Evolutionary conservation across 2,113 vertebrate species (phyloP), one percentile per base, ranked within the genome.

Genomic region (Perccottus glenii): DNA sequence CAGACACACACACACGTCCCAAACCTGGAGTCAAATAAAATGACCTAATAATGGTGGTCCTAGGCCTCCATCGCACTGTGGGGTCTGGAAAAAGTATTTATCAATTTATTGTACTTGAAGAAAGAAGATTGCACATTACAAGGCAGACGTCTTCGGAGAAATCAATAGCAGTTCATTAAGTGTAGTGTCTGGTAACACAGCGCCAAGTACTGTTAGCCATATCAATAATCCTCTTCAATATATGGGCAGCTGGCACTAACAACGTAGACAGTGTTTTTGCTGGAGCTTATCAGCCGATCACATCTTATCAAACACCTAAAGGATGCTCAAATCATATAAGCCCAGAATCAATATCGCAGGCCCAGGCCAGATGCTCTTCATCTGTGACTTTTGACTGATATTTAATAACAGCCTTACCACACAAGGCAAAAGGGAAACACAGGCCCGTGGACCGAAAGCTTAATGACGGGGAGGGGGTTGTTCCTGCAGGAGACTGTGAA

Each of bases 121-220:
- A 87, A 85, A 88, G 75, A 91, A 88, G 75, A 87, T 85, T 84
- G 81, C 42, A 44, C 81, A 74, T 83, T 85, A 83, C 74, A 76
- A 84, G 55, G 63, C 69, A 72, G 86, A 67, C 73, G 73, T 90
- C 74, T 59, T 70, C 70, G 11, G 73, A 86, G 71, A 88, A 92
- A 90, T 91, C 89, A 81, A 92, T 92, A 81, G 77, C 35, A 64
- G 83, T 92, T 92, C 89, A 92, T 92, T 90, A 91, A 89, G 87
- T 81, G 83, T 81, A 88, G 83, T 89, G 87, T 90, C 85, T 89
- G 85, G 86, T 85, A 89, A 82, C 88, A 83, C 83, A 81, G 77
- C 82, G 88, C 88, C 83, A 90, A 91, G 78, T 83, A 85, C 86
- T 87, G 88, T 90, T 87, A 88, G 89, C 87, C 77, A 80, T 93